Conservation (phyloP, 2,797 vertebrate genomes). For the Sylvilagus floridanus region DNA sequence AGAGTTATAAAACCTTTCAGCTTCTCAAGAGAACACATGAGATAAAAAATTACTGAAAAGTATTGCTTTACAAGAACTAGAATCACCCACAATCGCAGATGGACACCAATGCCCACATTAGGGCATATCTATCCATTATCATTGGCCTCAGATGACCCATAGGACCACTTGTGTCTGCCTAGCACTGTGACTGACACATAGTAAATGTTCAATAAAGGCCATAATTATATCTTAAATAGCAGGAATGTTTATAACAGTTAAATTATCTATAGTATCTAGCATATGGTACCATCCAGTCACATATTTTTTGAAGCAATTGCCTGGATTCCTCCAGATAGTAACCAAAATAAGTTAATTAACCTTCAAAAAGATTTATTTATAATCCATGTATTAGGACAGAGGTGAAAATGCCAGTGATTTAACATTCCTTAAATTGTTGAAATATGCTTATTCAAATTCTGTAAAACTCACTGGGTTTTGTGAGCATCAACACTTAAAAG, state of each 20-base stretch:
- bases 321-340: not conserved
- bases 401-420: not conserved
- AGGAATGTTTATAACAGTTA: not conserved
- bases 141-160: not conserved
- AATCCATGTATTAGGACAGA: not conserved
- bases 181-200: not conserved
- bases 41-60: not conserved
- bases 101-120: not conserved
- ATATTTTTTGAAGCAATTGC: not conserved
- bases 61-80: not conserved
- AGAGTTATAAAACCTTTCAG: not conserved
- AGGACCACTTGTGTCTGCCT: not conserved
- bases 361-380: constrained; percentile 21
- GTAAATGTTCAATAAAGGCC: constrained; percentile 32
- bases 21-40: not conserved
- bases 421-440: constrained; percentile 28
- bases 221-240: not conserved
- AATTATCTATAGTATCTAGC: not conserved
- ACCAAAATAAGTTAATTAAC: constrained; percentile 31
- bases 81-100: not conserved
- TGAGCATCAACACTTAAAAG: constrained; percentile 28
- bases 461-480: not conserved
- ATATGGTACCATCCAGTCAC: not conserved
- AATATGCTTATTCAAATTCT: constrained; percentile 44
- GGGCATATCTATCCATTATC: not conserved